Evolutionary conservation across 2,888 invertebrate genomes (phyloP).

Genomic region (Heteromurus nitidus): DNA sequence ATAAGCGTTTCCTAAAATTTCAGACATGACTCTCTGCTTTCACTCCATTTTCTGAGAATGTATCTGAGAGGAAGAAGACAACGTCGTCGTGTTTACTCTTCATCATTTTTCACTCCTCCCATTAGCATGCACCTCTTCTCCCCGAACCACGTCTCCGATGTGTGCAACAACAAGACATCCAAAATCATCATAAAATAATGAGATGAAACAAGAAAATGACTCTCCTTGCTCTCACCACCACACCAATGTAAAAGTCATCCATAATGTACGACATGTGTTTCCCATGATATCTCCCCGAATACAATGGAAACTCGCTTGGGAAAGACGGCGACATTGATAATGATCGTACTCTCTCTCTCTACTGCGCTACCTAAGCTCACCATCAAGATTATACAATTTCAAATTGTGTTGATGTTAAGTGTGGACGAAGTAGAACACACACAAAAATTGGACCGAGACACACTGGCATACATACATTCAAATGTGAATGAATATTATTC

Average conservation of each 20-base stretch:
- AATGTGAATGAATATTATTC: background rate
- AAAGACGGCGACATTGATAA: conserved; percentile 29
- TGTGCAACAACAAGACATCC: conserved; percentile 48
- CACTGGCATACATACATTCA: conserved; percentile 13
- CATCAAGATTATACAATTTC: background rate
- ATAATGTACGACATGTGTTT: conserved; percentile 62
- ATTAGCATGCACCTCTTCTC: conserved; percentile 21
- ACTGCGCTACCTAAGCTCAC: background rate
- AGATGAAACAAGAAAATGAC: conserved; percentile 73
- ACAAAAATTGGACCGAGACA: too few species aligned
- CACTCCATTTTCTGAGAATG: background rate
- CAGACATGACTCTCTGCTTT: background rate
- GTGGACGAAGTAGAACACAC: background rate
- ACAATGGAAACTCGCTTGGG: conserved; percentile 24
- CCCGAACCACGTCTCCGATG: conserved; percentile 11
- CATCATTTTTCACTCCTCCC: background rate
- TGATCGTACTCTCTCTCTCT: background rate
- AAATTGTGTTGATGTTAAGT: conserved; percentile 9
- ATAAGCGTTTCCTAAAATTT: background rate
- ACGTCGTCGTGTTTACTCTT: background rate
- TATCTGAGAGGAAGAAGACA: background rate
- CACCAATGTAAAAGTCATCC: conserved; percentile 39
- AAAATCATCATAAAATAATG: conserved; percentile 72
- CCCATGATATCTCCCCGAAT: conserved; percentile 50
- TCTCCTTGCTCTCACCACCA: conserved; percentile 65